Percentiles rank a stretch among this genome's conserved stretches.
phyloP scores from a whole-genome alignment of 1,140 invertebrate species.

The honey bee (Apis mellifera) region DNA sequence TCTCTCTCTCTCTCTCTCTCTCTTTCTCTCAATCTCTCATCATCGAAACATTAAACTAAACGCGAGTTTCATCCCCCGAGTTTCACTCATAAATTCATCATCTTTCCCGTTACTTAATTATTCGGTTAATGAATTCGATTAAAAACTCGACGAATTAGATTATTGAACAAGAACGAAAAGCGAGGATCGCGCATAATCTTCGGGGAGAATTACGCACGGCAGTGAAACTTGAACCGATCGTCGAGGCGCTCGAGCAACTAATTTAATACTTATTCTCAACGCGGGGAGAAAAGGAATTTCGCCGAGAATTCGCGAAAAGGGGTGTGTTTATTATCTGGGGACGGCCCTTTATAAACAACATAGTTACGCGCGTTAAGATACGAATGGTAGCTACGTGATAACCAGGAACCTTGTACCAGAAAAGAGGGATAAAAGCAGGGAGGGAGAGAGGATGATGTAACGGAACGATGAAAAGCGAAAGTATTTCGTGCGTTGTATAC shows the following conservation, averaged over 20 bases:
- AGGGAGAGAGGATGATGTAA: background rate
- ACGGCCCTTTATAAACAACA: constrained; percentile 25
- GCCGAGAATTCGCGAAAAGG: background rate
- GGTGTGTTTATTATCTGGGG: constrained; percentile 29
- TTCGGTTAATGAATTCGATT: constrained; percentile 13
- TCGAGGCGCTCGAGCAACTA: constrained; percentile 15
- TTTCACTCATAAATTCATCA: background rate
- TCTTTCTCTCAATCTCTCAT: background rate
- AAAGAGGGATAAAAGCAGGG: background rate
- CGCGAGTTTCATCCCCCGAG: background rate
- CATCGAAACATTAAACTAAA: too few species aligned
- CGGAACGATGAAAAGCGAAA: constrained; percentile 9
- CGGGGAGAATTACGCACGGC: constrained; percentile 16
- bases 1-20: background rate
- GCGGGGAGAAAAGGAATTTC: background rate
- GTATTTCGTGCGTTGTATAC: background rate
- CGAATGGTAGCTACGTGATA: constrained; percentile 25
- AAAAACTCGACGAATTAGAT: constrained; percentile 18
- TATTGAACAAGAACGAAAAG: constrained; percentile 31
- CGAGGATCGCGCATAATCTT: constrained; percentile 24
- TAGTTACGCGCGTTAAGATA: constrained; percentile 23
- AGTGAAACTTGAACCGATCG: constrained; percentile 17
- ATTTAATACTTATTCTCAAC: background rate
- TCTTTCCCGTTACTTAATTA: constrained; percentile 1
- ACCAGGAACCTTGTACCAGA: background rate